Conservation (phyloP, 2,888 invertebrate species). For the Macrophya alboannulata region DNA sequence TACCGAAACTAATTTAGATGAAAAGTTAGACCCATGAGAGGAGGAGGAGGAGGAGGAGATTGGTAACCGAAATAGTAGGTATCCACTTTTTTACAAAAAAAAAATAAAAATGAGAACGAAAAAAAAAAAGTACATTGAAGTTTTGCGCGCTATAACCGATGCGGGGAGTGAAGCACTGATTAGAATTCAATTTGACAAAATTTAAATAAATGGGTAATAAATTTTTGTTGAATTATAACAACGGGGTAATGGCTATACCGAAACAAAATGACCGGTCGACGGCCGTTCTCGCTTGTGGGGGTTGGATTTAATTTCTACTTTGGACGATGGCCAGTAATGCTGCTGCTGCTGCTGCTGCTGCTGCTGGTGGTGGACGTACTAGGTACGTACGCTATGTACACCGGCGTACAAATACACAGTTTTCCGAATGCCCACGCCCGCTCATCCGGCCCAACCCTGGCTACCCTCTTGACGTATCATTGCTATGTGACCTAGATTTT, state of each 20-base stretch:
- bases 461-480: constrained; percentile 55
- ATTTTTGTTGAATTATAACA: constrained; percentile 27
- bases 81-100: neutral
- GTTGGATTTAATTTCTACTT: constrained; percentile 72
- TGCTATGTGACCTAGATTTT: constrained; percentile 52
- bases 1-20: neutral
- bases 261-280: constrained; percentile 34
- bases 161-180: neutral
- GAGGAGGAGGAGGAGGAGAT: neutral
- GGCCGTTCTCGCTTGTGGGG: constrained; percentile 56
- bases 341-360: no score
- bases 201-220: neutral
- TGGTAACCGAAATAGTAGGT: neutral
- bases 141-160: neutral
- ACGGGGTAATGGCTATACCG: neutral
- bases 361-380: constrained; percentile 33
- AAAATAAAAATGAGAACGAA: no score
- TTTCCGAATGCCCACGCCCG: constrained; percentile 37
- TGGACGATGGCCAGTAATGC: constrained; percentile 68
- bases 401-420: constrained; percentile 48
- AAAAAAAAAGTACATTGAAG: neutral
- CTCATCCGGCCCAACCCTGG: neutral
- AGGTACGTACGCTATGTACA: constrained; percentile 7
- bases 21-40: neutral
- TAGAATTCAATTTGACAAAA: constrained; percentile 19